Percentiles rank a stretch among this genome's conserved stretches.
phyloP scores from a whole-genome alignment of 2,113 vertebrate species.

The Reinhardtius hippoglossoides region DNA sequence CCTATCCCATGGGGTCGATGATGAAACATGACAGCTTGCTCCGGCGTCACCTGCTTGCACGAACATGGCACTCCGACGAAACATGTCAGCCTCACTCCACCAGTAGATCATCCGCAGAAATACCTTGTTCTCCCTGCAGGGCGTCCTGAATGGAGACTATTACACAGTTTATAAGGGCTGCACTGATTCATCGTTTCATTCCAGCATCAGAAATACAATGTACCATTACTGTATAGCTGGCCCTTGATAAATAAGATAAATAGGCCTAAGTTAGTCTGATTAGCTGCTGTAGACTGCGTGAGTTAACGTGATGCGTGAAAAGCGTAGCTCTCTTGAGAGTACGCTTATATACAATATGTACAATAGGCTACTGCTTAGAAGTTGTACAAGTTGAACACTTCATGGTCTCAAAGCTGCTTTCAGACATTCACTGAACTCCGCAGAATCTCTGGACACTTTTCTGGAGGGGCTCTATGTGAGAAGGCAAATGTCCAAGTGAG shows the following conservation, averaged over 20 bases:
- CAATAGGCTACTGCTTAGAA: constrained; percentile 21
- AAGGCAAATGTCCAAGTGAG: not conserved
- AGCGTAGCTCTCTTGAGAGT: constrained; percentile 4
- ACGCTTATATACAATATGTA: constrained; percentile 42
- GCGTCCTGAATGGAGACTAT: constrained; percentile 9
- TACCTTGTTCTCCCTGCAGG: constrained; percentile 7
- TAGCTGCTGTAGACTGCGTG: constrained; percentile 23
- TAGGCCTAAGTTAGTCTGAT: constrained; percentile 10
- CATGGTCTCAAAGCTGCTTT: not conserved
- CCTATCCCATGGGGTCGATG: not conserved
- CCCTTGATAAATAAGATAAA: constrained; percentile 46
- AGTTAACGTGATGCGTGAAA: constrained; percentile 33
- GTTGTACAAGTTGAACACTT: constrained; percentile 24
- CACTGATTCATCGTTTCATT: not conserved
- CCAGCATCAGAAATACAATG: not conserved
- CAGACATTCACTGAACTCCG: not conserved
- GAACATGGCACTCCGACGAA: constrained; percentile 40
- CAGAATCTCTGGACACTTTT: not conserved
- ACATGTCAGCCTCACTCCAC: not conserved
- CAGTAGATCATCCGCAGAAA: not conserved
- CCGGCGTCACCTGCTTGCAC: constrained; percentile 2
- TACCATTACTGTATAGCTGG: constrained; percentile 16
- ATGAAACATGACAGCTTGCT: not conserved
- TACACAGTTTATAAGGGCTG: not conserved
- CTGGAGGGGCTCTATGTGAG: too few species aligned